phyloP scores from a whole-genome alignment of 1,140 invertebrate species.

The Sarcophaga bullata region DNA sequence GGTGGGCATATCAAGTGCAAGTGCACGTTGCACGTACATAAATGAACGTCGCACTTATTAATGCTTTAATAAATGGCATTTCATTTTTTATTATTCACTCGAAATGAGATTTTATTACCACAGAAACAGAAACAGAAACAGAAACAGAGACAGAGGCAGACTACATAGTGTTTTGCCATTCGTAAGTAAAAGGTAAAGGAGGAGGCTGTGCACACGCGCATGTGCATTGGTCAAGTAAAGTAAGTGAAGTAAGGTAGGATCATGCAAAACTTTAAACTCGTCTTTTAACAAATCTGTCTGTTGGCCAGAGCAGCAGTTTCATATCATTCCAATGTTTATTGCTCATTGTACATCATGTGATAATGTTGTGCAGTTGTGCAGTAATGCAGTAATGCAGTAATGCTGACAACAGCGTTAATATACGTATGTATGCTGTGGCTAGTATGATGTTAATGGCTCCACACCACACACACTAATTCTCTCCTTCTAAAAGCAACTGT shows the following conservation, averaged over 20 bases:
- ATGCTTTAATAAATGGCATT: constrained; percentile 65
- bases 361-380: neutral
- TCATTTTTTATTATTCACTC: constrained; percentile 64
- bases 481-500: too few species aligned
- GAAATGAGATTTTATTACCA: constrained; percentile 41
- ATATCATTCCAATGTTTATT: constrained; percentile 14
- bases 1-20: constrained; percentile 10
- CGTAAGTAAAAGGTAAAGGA: neutral
- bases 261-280: too few species aligned
- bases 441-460: too few species aligned
- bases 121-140: neutral
- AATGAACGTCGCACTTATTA: constrained; percentile 60
- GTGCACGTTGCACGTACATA: constrained; percentile 20
- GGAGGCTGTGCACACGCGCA: neutral
- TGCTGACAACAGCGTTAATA: neutral
- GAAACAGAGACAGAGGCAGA: too few species aligned
- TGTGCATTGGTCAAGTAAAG: neutral
- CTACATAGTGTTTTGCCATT: too few species aligned
- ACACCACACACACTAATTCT: too few species aligned
- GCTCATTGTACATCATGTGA: constrained; percentile 23
- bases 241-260: too few species aligned
- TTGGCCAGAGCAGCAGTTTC: neutral
- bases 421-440: neutral
- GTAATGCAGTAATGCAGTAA: neutral
- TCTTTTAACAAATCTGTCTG: too few species aligned